phyloP scores from a whole-genome alignment of 1,140 invertebrate genomes.

The Bombus terrestris region DNA sequence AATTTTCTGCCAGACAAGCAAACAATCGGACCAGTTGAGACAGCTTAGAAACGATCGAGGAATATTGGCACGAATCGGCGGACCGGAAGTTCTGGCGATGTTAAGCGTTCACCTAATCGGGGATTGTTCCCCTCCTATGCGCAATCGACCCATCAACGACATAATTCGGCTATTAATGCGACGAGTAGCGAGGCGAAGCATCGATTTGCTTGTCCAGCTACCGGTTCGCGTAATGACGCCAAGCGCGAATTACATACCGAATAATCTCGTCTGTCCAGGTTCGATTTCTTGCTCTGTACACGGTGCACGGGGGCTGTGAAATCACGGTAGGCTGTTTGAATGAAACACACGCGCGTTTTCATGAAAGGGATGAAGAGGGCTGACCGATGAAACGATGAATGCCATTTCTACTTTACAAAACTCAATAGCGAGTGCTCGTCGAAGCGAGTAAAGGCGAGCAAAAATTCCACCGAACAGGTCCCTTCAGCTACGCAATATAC shows the following conservation, averaged over 20 bases:
- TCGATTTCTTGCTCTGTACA: background rate
- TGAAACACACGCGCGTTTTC: background rate
- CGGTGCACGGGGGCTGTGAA: background rate
- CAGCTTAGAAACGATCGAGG: background rate
- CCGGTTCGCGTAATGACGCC: slow-evolving; percentile 9
- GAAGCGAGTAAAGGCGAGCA: slow-evolving; percentile 28
- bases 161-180: slow-evolving; percentile 51
- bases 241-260: slow-evolving; percentile 12
- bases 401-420: slow-evolving; percentile 46
- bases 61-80: background rate
- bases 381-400: slow-evolving; percentile 33
- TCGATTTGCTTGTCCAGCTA: slow-evolving; percentile 49
- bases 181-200: slow-evolving; percentile 29
- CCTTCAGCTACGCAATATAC: background rate
- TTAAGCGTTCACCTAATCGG: slow-evolving; percentile 5
- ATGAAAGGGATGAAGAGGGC: slow-evolving; percentile 26
- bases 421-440: slow-evolving; percentile 38
- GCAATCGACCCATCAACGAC: slow-evolving; percentile 18
- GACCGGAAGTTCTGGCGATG: background rate
- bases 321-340: slow-evolving; percentile 27
- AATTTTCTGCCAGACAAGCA: background rate
- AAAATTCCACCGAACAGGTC: background rate
- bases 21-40: background rate
- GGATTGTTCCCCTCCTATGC: background rate
- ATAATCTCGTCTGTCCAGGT: slow-evolving; percentile 4